Evolutionary conservation across 2,888 invertebrate species (phyloP).

Genomic region (Nesidiocoris tenuis): DNA sequence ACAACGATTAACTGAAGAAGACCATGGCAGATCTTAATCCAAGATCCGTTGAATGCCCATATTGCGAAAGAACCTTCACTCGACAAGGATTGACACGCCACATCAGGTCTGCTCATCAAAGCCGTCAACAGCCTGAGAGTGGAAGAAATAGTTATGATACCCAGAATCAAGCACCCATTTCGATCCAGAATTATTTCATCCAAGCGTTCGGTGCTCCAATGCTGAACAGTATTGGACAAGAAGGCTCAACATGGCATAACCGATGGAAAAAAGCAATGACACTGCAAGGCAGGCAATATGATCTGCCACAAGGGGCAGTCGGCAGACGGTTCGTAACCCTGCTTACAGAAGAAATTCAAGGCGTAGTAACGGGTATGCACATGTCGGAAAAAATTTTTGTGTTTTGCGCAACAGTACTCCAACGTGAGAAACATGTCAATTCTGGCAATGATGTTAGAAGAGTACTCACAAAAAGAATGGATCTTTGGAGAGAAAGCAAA

Average conservation of each 20-base stretch:
- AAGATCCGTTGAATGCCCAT: too few species aligned
- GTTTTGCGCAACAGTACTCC: background rate
- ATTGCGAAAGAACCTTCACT: too few species aligned
- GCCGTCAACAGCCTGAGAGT: too few species aligned
- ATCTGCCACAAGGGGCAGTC: background rate
- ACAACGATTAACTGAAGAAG: too few species aligned
- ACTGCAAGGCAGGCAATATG: background rate
- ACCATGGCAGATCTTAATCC: too few species aligned
- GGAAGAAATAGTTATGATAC: too few species aligned
- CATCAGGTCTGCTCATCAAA: too few species aligned
- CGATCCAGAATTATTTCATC: too few species aligned
- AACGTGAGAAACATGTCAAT: background rate
- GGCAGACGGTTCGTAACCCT: background rate
- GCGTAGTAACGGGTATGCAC: background rate
- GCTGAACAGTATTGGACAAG: too few species aligned
- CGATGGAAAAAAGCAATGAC: slow-evolving; percentile 2
- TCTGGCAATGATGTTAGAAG: background rate
- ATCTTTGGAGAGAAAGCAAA: slow-evolving; percentile 1
- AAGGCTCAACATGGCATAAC: slow-evolving; percentile 3
- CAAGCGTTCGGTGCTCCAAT: too few species aligned
- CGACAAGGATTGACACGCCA: too few species aligned
- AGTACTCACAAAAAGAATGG: background rate
- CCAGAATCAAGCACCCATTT: too few species aligned
- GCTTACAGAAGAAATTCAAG: background rate
- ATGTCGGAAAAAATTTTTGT: background rate